phyloP scores from a whole-genome alignment of 2,888 invertebrate species.

The Erebia ligea region DNA sequence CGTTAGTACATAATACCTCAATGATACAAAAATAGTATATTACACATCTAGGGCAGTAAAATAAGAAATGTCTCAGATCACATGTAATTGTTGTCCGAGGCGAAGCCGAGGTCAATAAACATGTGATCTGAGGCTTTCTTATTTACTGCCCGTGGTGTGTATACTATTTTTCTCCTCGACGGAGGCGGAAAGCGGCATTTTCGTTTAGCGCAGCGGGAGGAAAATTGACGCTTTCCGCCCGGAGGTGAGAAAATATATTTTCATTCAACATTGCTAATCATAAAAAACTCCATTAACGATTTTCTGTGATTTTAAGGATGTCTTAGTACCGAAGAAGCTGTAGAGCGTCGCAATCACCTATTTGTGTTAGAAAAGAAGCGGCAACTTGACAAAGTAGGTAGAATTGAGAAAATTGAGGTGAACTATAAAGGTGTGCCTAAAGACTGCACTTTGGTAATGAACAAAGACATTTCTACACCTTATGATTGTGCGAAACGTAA shows the following conservation, averaged over 20 bases:
- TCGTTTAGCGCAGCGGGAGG: no score
- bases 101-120: no score
- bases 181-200: no score
- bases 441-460: slow-evolving; percentile 92
- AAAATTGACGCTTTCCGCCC: no score
- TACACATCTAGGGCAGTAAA: no score
- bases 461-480: slow-evolving; percentile 95
- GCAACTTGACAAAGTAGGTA: slow-evolving; percentile 88
- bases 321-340: slow-evolving; percentile 78
- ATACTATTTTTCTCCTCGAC: no score
- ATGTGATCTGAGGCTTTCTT: no score
- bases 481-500: slow-evolving; percentile 95
- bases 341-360: slow-evolving; percentile 85
- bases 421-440: slow-evolving; percentile 89
- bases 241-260: neutral
- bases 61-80: no score
- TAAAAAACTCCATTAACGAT: neutral
- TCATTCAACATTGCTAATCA: neutral
- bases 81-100: no score
- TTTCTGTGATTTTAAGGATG: slow-evolving; percentile 59
- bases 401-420: slow-evolving; percentile 96
- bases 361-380: slow-evolving; percentile 90
- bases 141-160: no score
- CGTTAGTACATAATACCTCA: no score
- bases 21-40: no score